These are phyloP conservation scores for Ellobium chinense DNA, from an alignment of 2,888 invertebrate genomes.

Conservation along the genomic window DNA sequence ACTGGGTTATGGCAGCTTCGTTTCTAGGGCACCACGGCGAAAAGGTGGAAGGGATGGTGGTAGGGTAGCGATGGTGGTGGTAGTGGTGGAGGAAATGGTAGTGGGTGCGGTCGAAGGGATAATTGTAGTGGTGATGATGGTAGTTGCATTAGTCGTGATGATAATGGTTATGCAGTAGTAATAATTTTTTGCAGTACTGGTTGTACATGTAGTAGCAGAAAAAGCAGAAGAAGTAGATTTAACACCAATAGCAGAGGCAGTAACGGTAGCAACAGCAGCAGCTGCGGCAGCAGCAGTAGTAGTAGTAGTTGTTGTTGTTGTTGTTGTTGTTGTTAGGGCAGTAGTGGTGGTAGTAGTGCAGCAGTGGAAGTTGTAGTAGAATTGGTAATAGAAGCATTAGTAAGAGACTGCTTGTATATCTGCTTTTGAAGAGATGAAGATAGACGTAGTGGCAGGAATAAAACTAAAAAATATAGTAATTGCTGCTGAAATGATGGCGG, in stretches of 20 bases:
- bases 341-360: not conserved
- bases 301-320: not conserved
- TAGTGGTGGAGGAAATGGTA: not conserved
- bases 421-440: no score
- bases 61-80: not conserved
- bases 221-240: not conserved
- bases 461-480: not conserved
- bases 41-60: not conserved
- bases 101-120: not conserved
- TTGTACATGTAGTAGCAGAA: not conserved
- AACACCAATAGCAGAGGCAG: not conserved
- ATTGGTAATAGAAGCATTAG: not conserved
- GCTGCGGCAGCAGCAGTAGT: not conserved
- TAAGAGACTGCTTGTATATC: no score
- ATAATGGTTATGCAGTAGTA: not conserved
- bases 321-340: not conserved
- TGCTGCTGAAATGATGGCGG: not conserved
- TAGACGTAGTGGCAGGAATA: not conserved
- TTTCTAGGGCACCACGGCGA: no score
- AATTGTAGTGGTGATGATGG: not conserved
- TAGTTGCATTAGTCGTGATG: not conserved
- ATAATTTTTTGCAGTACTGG: not conserved
- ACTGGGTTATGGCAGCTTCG: no score
- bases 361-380: slow-evolving; percentile 15
- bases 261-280: not conserved